Evolutionary conservation across 2,888 invertebrate genomes (phyloP), one percentile per base, ranked within the genome.

Genomic region (Argynnis bischoffii): DNA sequence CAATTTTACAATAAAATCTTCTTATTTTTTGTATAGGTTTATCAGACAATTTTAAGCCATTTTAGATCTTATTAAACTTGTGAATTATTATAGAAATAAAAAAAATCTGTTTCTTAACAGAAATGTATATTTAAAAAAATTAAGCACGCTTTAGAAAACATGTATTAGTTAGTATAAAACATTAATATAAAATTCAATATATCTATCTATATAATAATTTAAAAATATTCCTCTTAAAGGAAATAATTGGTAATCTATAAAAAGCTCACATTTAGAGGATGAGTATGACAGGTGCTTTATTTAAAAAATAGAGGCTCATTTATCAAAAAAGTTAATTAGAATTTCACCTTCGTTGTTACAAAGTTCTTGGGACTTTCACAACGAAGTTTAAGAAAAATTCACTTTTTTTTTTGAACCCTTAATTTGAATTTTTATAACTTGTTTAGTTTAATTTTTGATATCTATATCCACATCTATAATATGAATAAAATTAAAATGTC

Each of bases 341-440:
- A 48, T 26, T 48, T 59, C n/a, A 59, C 48, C 26, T n/a, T 26
- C 48, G 26, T 48, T 57, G 11, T 59, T 48, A 48, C 3, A 59
- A 48, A 59, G n/a, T 48, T 59, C 16, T 26, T 59, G 8, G 11
- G 11, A 14, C 15, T 26, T 59, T 59, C 16, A 59, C 48, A 48
- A 48, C 48, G 3, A 26, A 59, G 14, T 48, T 13, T 59, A 47
- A 59, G 26, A 47, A 26, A 57, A 41, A 59, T 21, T 3, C 26
- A 16, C 47, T n/a, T 48, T 48, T 59, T n/a, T 53, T 21, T 59
- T 59, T n/a, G 26, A 13, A 57, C 21, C 26, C 16, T 59, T 47
- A 21, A 59, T 59, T 59, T 26, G 26, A 59, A 59, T 59, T 59
- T 59, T 59, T 59, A 59, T 26, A 4, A 13, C 13, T 48, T 59